Conservation (phyloP, 2,888 invertebrate genomes). For the Clivina fossor region DNA sequence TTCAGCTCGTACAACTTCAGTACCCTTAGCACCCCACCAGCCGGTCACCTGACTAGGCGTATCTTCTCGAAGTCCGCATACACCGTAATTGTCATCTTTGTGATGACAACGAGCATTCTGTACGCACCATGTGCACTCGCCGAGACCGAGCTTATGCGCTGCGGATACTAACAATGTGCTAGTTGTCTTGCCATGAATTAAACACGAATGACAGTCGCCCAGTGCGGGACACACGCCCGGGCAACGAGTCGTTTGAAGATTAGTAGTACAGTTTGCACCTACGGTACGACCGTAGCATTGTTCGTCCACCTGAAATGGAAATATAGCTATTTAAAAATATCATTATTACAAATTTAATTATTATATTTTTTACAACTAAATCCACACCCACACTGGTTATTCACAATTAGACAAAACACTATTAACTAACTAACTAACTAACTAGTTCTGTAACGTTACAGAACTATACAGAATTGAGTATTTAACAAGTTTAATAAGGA, state of each 20-base stretch:
- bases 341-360: slow-evolving; percentile 3
- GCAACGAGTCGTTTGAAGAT: slow-evolving; percentile 83
- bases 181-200: slow-evolving; percentile 74
- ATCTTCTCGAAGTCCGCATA: slow-evolving; percentile 76
- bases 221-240: slow-evolving; percentile 88
- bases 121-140: slow-evolving; percentile 90
- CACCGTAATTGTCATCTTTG: slow-evolving; percentile 79
- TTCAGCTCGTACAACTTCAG: slow-evolving; percentile 61
- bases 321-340: too few species aligned
- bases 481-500: too few species aligned
- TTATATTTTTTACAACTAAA: too few species aligned
- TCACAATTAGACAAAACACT: too few species aligned
- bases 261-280: slow-evolving; percentile 87
- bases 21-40: slow-evolving; percentile 88
- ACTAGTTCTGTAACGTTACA: too few species aligned
- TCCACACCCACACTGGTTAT: too few species aligned
- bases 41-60: slow-evolving; percentile 79
- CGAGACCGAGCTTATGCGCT: slow-evolving; percentile 74
- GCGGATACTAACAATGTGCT: slow-evolving; percentile 60
- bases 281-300: slow-evolving; percentile 80
- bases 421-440: too few species aligned
- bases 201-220: slow-evolving; percentile 87
- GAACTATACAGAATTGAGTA: too few species aligned
- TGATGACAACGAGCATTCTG: slow-evolving; percentile 89
- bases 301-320: slow-evolving; percentile 53